These are phyloP conservation scores for Phyllotreta cruciferae DNA, from an alignment of 2,888 invertebrate genomes.

Conservation along the genomic window DNA sequence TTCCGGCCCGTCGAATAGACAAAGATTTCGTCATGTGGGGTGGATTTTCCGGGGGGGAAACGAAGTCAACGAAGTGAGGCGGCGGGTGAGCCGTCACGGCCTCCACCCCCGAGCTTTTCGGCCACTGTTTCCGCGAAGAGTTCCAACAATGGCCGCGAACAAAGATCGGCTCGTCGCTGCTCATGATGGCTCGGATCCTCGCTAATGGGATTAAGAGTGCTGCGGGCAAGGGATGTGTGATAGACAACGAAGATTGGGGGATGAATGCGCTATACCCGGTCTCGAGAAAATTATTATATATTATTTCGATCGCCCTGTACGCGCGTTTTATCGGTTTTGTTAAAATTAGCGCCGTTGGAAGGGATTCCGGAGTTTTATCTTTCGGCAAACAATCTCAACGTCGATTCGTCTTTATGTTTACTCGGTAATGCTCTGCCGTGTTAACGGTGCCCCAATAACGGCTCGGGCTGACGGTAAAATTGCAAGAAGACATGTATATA, in stretches of 20 bases:
- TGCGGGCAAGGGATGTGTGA: slow-evolving; percentile 56
- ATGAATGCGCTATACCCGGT: slow-evolving; percentile 6
- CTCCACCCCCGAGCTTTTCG: slow-evolving; percentile 59
- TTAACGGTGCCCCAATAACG: slow-evolving; percentile 45
- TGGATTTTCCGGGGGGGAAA: slow-evolving; percentile 14
- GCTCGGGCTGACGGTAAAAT: slow-evolving; percentile 40
- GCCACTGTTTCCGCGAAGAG: slow-evolving; percentile 56
- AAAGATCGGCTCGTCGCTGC: slow-evolving; percentile 48
- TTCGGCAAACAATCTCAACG: slow-evolving; percentile 40
- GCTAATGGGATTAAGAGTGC: slow-evolving; percentile 58
- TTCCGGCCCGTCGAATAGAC: slow-evolving; percentile 11
- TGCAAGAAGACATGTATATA: slow-evolving; percentile 41
- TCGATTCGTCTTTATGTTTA: slow-evolving; percentile 51
- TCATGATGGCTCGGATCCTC: slow-evolving; percentile 48
- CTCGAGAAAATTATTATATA: neutral
- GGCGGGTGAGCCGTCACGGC: slow-evolving; percentile 42
- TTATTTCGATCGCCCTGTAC: neutral
- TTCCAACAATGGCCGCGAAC: slow-evolving; percentile 54
- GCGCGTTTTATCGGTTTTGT: neutral
- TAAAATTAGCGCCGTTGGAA: slow-evolving; percentile 11
- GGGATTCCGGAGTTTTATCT: slow-evolving; percentile 30
- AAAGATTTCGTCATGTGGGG: slow-evolving; percentile 12
- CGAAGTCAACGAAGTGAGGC: slow-evolving; percentile 31
- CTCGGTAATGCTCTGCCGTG: slow-evolving; percentile 46
- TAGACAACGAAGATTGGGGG: slow-evolving; percentile 48